phyloP scores from a whole-genome alignment of 2,797 vertebrate genomes.

The Falco novaeseelandiae region DNA sequence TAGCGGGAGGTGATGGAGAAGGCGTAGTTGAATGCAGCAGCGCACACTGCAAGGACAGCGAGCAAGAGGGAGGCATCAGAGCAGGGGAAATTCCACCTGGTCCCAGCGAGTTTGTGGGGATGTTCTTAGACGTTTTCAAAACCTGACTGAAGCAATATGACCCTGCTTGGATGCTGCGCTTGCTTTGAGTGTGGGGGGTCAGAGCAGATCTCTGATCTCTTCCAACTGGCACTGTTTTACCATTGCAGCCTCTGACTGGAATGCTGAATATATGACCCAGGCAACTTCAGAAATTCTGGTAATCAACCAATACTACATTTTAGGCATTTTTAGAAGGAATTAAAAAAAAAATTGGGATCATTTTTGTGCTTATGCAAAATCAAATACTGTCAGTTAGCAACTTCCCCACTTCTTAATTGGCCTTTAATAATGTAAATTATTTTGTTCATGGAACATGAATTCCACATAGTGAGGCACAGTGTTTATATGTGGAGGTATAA shows the following conservation, averaged over 20 bases:
- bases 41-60: background rate
- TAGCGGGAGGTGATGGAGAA: background rate
- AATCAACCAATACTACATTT: no score
- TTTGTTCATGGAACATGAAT: background rate
- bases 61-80: background rate
- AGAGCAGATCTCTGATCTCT: background rate
- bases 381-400: background rate
- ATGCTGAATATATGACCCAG: background rate
- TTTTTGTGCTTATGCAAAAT: background rate
- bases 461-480: background rate
- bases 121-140: background rate
- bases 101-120: background rate
- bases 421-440: background rate
- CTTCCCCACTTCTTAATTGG: background rate
- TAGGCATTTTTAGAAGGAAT: background rate
- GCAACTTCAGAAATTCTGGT: background rate
- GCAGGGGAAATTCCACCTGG: background rate
- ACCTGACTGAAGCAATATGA: background rate
- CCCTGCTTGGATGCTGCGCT: background rate
- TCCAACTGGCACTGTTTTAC: background rate
- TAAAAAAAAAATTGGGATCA: background rate
- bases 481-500: background rate
- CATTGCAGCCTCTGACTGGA: background rate
- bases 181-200: background rate
- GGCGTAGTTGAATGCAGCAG: fast-evolving